Percentiles rank a stretch among this genome's conserved stretches.
Conservation (phyloP, 1,140 invertebrate genomes). For the Papilio xuthus region DNA sequence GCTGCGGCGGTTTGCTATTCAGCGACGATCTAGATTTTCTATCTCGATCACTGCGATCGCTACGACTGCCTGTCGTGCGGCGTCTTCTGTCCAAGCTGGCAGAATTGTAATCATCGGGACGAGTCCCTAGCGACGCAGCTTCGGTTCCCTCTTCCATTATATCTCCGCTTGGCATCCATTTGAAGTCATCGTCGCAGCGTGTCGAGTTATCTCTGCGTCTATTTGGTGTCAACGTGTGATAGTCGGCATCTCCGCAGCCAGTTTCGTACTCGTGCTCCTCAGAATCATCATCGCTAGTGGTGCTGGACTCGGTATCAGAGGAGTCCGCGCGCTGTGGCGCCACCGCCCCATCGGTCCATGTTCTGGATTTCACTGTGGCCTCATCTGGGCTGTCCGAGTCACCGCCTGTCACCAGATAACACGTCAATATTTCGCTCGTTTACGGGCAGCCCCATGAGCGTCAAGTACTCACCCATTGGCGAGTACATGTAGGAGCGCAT, state of each 20-base stretch:
- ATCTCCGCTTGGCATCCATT: slow-evolving; percentile 80
- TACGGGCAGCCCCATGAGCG: slow-evolving; percentile 57
- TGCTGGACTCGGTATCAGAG: slow-evolving; percentile 69
- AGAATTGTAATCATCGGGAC: slow-evolving; percentile 66
- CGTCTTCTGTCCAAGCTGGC: slow-evolving; percentile 81
- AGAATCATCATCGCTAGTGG: slow-evolving; percentile 71
- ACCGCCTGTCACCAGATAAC: slow-evolving; percentile 76
- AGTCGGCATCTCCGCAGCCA: slow-evolving; percentile 58
- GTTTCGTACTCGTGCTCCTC: slow-evolving; percentile 67
- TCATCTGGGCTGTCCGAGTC: slow-evolving; percentile 80
- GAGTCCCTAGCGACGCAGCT: slow-evolving; percentile 55
- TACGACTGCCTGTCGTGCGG: slow-evolving; percentile 60
- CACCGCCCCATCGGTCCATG: slow-evolving; percentile 65
- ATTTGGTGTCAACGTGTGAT: slow-evolving; percentile 70
- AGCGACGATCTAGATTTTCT: slow-evolving; percentile 82
- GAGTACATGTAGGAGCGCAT: slow-evolving; percentile 81
- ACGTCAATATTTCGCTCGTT: slow-evolving; percentile 49
- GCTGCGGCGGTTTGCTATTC: slow-evolving; percentile 75
- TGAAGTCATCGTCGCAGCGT: slow-evolving; percentile 83
- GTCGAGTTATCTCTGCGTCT: slow-evolving; percentile 77
- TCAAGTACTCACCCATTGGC: slow-evolving; percentile 75
- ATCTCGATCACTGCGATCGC: slow-evolving; percentile 80
- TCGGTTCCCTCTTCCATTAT: slow-evolving; percentile 68
- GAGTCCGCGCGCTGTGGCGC: slow-evolving; percentile 61
- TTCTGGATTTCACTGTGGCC: slow-evolving; percentile 74